Percentiles rank a stretch among this genome's conserved stretches.
phyloP scores from a whole-genome alignment of 2,888 invertebrate species.

The Volucella inflata region DNA sequence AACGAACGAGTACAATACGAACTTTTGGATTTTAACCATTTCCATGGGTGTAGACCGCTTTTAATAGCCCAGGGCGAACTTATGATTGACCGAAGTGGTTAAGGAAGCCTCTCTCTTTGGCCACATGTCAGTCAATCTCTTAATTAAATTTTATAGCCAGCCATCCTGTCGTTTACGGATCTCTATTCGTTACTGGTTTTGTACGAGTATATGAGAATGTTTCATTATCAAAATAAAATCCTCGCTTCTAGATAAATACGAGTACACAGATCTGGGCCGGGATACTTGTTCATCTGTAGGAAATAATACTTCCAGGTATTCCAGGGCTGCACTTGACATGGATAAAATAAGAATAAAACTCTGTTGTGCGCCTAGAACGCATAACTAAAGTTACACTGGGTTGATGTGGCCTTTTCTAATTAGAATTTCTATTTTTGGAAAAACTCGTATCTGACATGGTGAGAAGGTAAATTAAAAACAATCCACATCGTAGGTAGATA shows the following conservation, averaged over 20 bases:
- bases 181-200: no score
- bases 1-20: slow-evolving; percentile 17
- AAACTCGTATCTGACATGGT: no score
- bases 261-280: no score
- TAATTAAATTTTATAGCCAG: slow-evolving; percentile 60
- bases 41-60: slow-evolving; percentile 6
- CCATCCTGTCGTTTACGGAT: slow-evolving; percentile 14
- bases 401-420: background rate
- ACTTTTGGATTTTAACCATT: slow-evolving; percentile 40
- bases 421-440: no score
- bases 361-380: background rate
- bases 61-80: slow-evolving; percentile 44
- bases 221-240: slow-evolving; percentile 18
- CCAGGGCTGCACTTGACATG: slow-evolving; percentile 45
- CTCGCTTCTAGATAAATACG: slow-evolving; percentile 14
- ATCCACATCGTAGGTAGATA: no score
- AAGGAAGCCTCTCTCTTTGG: slow-evolving; percentile 22
- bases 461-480: no score
- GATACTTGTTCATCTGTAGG: no score
- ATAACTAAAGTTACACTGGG: background rate
- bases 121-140: slow-evolving; percentile 48
- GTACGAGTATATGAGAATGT: background rate
- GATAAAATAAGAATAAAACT: slow-evolving; percentile 1
- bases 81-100: slow-evolving; percentile 58
- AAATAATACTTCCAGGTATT: slow-evolving; percentile 16